Conservation (phyloP, 2,888 invertebrate genomes). For the Scotopteryx bipunctaria region DNA sequence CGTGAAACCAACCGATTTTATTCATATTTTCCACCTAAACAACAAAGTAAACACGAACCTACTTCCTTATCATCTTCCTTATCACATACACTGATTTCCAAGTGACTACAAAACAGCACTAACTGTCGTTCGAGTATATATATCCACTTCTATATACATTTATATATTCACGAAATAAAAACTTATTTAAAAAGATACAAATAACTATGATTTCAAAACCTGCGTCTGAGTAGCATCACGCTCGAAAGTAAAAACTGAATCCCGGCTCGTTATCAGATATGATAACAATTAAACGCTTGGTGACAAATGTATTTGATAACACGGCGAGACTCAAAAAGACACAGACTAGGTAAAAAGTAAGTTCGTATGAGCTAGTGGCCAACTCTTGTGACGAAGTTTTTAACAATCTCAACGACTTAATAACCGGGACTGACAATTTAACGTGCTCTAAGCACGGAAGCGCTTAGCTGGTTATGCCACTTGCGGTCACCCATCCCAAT, state of each 20-base stretch:
- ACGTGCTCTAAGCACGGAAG: no score
- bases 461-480: no score
- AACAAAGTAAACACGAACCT: constrained; percentile 11
- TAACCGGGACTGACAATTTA: no score
- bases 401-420: no score
- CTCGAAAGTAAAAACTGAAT: constrained; percentile 9
- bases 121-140: neutral
- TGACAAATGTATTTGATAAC: constrained; percentile 35
- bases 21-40: constrained; percentile 8
- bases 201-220: neutral
- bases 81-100: constrained; percentile 18
- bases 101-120: constrained; percentile 1
- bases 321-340: constrained; percentile 21
- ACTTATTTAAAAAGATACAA: no score
- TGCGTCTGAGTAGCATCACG: neutral
- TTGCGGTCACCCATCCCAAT: no score
- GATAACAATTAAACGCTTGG: constrained; percentile 45
- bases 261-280: constrained; percentile 35
- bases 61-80: constrained; percentile 8
- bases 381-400: no score
- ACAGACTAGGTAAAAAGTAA: neutral
- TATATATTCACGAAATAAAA: no score
- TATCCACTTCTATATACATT: no score
- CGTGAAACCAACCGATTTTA: constrained; percentile 3
- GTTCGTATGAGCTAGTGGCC: no score